These are phyloP conservation scores for Stichopus horrens DNA, from an alignment of 53 echinoderm and acorn worm species.

Conservation along the genomic window DNA sequence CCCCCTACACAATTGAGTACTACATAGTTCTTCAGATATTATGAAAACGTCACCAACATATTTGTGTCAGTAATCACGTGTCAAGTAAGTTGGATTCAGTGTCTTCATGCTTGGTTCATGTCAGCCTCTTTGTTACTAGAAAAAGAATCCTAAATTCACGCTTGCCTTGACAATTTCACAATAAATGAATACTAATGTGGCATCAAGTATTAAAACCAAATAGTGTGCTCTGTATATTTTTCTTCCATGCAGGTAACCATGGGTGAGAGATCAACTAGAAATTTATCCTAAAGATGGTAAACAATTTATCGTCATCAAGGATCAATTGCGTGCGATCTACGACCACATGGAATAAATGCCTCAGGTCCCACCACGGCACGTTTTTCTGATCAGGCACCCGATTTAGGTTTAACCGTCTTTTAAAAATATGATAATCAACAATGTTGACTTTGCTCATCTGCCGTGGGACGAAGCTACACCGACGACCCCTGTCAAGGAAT, in stretches of 20 bases:
- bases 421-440: neutral
- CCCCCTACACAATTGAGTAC: too few species aligned
- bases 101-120: too few species aligned
- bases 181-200: too few species aligned
- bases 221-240: too few species aligned
- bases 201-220: too few species aligned
- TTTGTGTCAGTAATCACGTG: too few species aligned
- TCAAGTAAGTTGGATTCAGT: too few species aligned
- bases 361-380: conserved; percentile 1
- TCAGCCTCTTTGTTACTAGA: too few species aligned
- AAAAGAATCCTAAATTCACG: too few species aligned
- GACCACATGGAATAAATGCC: neutral
- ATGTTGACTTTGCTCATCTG: neutral
- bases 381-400: conserved; percentile 8
- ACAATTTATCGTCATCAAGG: neutral
- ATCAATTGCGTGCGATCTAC: neutral
- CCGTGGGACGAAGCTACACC: neutral
- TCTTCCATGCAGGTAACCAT: neutral
- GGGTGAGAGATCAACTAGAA: conserved; percentile 6
- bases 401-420: neutral
- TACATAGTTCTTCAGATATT: too few species aligned
- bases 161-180: too few species aligned
- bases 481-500: neutral
- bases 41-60: too few species aligned
- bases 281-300: neutral